Evolutionary conservation across 1,140 invertebrate genomes (phyloP).

Genomic region (Drosophila tristis): DNA sequence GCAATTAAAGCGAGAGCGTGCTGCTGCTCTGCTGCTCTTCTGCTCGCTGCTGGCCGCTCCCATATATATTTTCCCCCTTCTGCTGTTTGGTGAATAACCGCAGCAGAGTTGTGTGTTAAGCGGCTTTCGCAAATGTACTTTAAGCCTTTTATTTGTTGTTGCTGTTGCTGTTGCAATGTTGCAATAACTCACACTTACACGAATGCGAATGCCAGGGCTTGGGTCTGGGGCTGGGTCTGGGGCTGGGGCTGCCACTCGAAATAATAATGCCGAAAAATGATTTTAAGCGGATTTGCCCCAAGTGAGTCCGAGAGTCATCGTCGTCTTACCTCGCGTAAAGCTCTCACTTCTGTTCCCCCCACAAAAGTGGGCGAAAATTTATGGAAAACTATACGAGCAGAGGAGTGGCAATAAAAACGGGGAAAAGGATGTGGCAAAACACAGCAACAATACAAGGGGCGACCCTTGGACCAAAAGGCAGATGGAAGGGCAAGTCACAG

Average conservation of each 20-base stretch:
- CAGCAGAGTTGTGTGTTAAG: slow-evolving; percentile 66
- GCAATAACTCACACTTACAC: slow-evolving; percentile 43
- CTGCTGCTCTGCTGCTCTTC: slow-evolving; percentile 12
- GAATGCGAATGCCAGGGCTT: not conserved
- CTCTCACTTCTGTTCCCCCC: slow-evolving; percentile 7
- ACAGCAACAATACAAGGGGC: not conserved
- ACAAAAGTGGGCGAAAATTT: slow-evolving; percentile 52
- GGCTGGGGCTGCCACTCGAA: slow-evolving; percentile 43
- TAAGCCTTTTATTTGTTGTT: slow-evolving; percentile 46
- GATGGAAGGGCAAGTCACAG: slow-evolving; percentile 6
- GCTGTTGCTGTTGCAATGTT: slow-evolving; percentile 22
- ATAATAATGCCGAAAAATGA: slow-evolving; percentile 80
- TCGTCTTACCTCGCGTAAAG: not conserved
- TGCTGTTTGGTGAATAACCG: slow-evolving; percentile 32
- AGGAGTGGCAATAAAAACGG: slow-evolving; percentile 3
- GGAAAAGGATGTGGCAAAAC: not conserved
- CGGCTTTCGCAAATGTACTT: slow-evolving; percentile 59
- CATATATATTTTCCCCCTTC: too few relatives aligned
- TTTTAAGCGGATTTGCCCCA: slow-evolving; percentile 72
- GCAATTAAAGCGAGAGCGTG: slow-evolving; percentile 51
- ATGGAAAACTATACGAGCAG: slow-evolving; percentile 59
- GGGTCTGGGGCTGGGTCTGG: slow-evolving; percentile 17
- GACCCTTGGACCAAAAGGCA: not conserved
- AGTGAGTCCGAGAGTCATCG: not conserved
- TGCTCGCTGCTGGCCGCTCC: not conserved